Base-by-base conservation (phyloP, 2,888 invertebrate genomes). In the Drosophila diplacantha region DNA sequence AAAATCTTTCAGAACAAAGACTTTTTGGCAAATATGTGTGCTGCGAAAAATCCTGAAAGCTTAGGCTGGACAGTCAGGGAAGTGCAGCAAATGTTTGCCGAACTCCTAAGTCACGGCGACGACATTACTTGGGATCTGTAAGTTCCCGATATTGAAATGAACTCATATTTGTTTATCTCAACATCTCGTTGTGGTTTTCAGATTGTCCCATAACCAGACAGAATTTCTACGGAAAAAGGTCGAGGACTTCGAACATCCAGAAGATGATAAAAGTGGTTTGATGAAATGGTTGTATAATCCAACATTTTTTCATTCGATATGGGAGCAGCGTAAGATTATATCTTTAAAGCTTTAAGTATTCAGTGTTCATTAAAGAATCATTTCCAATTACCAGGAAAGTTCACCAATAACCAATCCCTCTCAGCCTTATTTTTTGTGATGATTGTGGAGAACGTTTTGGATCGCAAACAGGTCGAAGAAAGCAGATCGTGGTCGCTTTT, bases 41-140 rank as follows among this genome's bases (percentile, higher is more conserved):
- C 24, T 16, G 6, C 41, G 16, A 16, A 26, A 7, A 4, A 43
- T 12, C 16, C 11, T 3, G 12, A 44, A 18, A 12, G n/a, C 12
- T 7, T 14, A 1, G 18, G 3, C 24, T 32, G 38, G 12, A 57
- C 57, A 2, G 39, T 32, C 12, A 24, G 57, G 18, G 32, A 56
- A 26, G 39, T 57, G 18, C 57, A 56, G 18, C 56, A 39, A n/a
- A n/a, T n/a, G 38, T 39, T 56, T 39, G 56, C 57, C 4, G 56
- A 56, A 5, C 22, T 56, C n/a, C 4, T 55, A 12, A 16, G 54
- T 18, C 54, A 35, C 16, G 54, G 26, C 5, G 35, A 35, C 3
- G 35, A 53, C 14, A 37, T 53, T 12, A 35, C 38, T 18, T 56
- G 56, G 56, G 38, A 56, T 24, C 18, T 57, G 38, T 56, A 54